These are phyloP conservation scores for Drosophila pseudotalamancana DNA, from an alignment of 2,888 invertebrate genomes.

Conservation along the genomic window DNA sequence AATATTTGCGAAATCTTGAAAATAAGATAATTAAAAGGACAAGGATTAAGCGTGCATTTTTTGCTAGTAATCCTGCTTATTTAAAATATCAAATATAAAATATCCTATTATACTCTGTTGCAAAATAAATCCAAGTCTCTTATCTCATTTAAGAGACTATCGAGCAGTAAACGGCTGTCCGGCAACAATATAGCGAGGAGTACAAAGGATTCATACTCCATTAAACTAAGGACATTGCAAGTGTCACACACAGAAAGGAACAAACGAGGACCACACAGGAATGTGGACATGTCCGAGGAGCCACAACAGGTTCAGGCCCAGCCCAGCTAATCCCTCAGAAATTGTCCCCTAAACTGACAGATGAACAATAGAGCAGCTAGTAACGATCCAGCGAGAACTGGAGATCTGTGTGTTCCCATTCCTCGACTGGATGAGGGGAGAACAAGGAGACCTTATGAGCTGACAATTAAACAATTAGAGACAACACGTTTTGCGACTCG, in stretches of 20 bases:
- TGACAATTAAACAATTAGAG: constrained; percentile 81
- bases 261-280: constrained; percentile 56
- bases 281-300: constrained; percentile 39
- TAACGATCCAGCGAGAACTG: constrained; percentile 24
- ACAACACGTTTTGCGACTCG: constrained; percentile 73
- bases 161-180: constrained; percentile 8
- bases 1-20: too few species aligned
- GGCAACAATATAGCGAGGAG: background rate
- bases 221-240: constrained; percentile 45
- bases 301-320: constrained; percentile 56
- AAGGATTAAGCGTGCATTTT: too few species aligned
- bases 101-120: background rate
- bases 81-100: too few species aligned
- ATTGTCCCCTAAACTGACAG: constrained; percentile 63
- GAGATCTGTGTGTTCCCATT: constrained; percentile 27
- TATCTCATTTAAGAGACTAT: constrained; percentile 12
- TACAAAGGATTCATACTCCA: constrained; percentile 46
- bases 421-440: constrained; percentile 29
- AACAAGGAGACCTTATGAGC: constrained; percentile 54
- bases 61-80: too few species aligned
- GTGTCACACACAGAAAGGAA: constrained; percentile 11
- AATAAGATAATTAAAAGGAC: too few species aligned
- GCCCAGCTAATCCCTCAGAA: constrained; percentile 56
- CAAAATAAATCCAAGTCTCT: constrained; percentile 6
- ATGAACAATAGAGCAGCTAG: constrained; percentile 43